Base-by-base conservation (phyloP, 2,113 vertebrate species). In the Chascanopsetta lugubris region DNA sequence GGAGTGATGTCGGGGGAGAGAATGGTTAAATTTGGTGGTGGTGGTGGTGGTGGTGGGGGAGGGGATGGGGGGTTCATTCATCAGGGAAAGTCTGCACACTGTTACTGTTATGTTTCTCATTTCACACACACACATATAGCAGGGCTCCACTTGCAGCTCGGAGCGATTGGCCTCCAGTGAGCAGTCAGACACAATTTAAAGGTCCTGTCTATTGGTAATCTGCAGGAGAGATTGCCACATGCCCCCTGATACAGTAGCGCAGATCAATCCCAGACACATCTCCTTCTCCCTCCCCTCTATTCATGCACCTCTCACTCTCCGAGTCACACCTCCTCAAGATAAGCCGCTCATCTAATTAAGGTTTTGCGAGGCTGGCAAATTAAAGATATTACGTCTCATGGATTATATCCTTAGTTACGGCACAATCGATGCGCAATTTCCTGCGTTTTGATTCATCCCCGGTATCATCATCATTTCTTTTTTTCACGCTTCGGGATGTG, bases 161-260 rank as follows among this genome's bases (percentile, higher is more conserved):
- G 58, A 68, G 74, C 53, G 75, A 85, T 84, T 67, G 76, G 62
- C 83, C 80, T 76, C 79, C 55, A 49, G 70, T 69, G 82, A 82
- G 78, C 61, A 74, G 75, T 79, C 77, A 69, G 77, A 82, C 72
- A 68, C 81, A 82, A 86, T 88, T 88, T 88, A 85, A 85, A 83
- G 61, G 62, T 74, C 57, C 63, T 68, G 69, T 81, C 79, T 83
- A 43, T 75, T 83, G 77, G 77, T 79, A 81, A 88, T 85, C 77
- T 80, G 68, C 58, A 77, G 76, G 54, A 84, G 66, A 82, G 78
- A 87, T 84, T 76, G 77, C 78, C 76, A 36, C 69, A 75, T 75
- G 42, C 68, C 50, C 68, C 50, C 50, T 22, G 72, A 74, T 77
- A 72, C 76, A 80, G 69, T 72, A 69, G 53, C 40, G 40, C 66